phyloP scores from a whole-genome alignment of 1,140 invertebrate species.

The Drosophila mauritiana region DNA sequence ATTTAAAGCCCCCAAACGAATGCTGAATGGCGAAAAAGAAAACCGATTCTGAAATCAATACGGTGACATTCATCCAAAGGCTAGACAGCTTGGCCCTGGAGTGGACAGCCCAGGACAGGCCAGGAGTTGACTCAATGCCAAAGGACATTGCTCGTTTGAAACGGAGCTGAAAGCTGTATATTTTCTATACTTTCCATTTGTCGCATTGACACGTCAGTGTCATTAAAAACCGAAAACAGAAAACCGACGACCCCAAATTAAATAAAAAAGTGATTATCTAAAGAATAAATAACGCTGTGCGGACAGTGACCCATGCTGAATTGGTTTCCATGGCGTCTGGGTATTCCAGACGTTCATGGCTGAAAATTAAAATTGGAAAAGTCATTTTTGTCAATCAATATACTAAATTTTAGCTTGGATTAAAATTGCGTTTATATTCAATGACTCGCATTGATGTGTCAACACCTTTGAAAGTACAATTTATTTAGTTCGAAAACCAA shows the following conservation, averaged over 20 bases:
- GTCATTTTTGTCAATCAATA: not conserved
- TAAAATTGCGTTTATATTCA: no score
- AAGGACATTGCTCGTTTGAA: slow-evolving; percentile 46
- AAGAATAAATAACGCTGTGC: slow-evolving; percentile 68
- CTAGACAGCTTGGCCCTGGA: slow-evolving; percentile 72
- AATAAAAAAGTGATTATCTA: slow-evolving; percentile 79
- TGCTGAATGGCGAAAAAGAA: slow-evolving; percentile 30
- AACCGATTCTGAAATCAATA: slow-evolving; percentile 63
- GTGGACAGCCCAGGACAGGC: slow-evolving; percentile 47
- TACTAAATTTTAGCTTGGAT: no score
- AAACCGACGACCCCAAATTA: slow-evolving; percentile 60
- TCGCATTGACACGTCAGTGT: slow-evolving; percentile 76
- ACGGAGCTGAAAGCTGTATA: slow-evolving; percentile 5
- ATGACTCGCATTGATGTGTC: no score
- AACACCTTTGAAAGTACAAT: no score
- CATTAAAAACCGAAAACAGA: slow-evolving; percentile 62
- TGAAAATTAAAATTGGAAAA: not conserved
- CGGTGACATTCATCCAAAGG: slow-evolving; percentile 69
- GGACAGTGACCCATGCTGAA: slow-evolving; percentile 48
- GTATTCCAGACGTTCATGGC: slow-evolving; percentile 3
- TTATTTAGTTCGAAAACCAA: not conserved
- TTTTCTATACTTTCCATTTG: slow-evolving; percentile 42
- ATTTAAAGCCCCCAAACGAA: slow-evolving; percentile 58
- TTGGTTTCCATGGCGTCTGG: slow-evolving; percentile 27
- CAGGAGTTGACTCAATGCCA: slow-evolving; percentile 67